phyloP scores from a whole-genome alignment of 2,113 vertebrate genomes.

The Bucco capensis region DNA sequence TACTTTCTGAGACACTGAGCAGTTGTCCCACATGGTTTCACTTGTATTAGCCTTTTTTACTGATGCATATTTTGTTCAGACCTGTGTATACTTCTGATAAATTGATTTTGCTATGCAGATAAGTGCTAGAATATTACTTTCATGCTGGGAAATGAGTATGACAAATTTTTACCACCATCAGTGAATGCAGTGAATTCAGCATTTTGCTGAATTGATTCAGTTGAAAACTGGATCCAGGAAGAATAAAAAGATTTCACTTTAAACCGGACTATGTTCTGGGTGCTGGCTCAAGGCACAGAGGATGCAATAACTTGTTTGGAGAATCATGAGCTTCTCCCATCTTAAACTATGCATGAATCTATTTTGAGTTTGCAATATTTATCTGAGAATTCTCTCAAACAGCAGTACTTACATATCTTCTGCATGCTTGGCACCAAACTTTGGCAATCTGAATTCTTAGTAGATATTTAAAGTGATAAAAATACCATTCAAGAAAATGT shows the following conservation, averaged over 20 bases:
- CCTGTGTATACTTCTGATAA: background rate
- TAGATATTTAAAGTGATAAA: background rate
- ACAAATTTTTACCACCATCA: background rate
- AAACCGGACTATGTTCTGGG: background rate
- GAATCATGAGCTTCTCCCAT: background rate
- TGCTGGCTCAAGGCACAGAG: background rate
- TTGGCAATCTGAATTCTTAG: background rate
- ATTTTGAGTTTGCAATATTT: background rate
- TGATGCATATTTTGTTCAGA: background rate
- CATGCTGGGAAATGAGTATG: background rate
- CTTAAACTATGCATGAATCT: background rate
- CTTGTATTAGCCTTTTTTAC: background rate
- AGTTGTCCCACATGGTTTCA: background rate
- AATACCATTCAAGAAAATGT: background rate
- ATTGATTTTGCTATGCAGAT: background rate
- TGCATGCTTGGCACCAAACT: background rate
- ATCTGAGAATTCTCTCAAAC: background rate
- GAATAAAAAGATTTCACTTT: background rate
- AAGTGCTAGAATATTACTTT: background rate
- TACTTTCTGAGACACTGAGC: background rate
- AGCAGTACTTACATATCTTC: background rate
- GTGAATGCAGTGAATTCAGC: background rate
- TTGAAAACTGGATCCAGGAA: background rate
- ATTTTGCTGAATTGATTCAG: background rate
- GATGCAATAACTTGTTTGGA: background rate